Percentiles rank a stretch among this genome's conserved stretches.
Evolutionary conservation across 2,888 invertebrate genomes (phyloP).

Genomic region (Eupithecia insigniata): DNA sequence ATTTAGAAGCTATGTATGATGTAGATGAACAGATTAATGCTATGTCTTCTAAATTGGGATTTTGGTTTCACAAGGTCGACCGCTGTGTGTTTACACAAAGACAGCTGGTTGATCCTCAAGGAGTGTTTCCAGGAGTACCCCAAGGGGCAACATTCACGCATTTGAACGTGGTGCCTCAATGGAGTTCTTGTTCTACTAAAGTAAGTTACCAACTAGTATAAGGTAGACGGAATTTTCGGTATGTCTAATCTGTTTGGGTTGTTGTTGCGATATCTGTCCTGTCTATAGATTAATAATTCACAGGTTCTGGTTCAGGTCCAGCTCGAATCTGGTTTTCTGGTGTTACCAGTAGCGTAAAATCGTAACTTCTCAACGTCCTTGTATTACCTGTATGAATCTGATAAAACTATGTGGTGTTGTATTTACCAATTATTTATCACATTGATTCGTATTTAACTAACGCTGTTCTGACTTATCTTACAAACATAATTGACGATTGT

Average conservation of each 20-base stretch:
- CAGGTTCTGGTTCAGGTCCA: no score
- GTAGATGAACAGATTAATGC: constrained; percentile 48
- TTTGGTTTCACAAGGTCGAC: constrained; percentile 42
- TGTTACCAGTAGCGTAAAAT: no score
- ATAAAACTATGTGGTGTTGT: no score
- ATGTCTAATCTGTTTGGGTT: background rate
- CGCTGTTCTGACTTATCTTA: no score
- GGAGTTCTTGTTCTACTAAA: constrained; percentile 60
- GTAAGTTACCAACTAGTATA: constrained; percentile 44
- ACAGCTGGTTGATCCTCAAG: constrained; percentile 60
- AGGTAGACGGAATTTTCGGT: background rate
- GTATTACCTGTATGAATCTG: no score
- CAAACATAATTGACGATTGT: no score
- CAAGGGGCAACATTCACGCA: constrained; percentile 55
- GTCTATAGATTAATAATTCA: background rate
- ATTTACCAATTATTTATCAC: no score
- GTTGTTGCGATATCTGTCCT: background rate
- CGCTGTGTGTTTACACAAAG: constrained; percentile 60
- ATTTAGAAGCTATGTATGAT: constrained; percentile 54
- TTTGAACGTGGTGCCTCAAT: constrained; percentile 65
- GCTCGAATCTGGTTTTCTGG: no score
- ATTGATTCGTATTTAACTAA: no score
- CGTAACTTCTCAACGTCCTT: no score
- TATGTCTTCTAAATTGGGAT: constrained; percentile 33
- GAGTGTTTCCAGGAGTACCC: constrained; percentile 59